These are phyloP conservation scores for Crotalus tigris DNA, from an alignment of 2,113 vertebrate species.

Conservation along the genomic window DNA sequence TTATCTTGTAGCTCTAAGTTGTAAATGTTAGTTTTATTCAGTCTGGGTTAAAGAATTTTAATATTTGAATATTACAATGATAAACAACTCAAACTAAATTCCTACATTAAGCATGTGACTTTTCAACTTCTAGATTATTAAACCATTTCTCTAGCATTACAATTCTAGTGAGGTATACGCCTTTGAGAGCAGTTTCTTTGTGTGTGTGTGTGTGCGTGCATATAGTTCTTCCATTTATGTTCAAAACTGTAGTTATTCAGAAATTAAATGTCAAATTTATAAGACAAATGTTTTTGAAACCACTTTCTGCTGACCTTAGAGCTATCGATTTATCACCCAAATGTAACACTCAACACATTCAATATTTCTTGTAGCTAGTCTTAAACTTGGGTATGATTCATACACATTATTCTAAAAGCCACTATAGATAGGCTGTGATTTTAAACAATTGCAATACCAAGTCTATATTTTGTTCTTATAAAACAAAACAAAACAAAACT, in stretches of 20 bases:
- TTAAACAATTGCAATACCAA: conserved; percentile 10
- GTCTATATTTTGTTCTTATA: neutral
- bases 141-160: conserved; percentile 46
- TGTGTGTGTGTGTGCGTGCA: neutral
- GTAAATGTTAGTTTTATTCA: neutral
- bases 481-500: conserved; percentile 4
- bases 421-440: neutral
- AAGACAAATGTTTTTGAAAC: conserved; percentile 41
- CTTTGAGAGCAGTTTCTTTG: conserved; percentile 30
- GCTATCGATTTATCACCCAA: conserved; percentile 25
- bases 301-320: conserved; percentile 39
- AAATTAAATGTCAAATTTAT: conserved; percentile 32
- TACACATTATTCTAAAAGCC: conserved; percentile 14
- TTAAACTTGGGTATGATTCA: conserved; percentile 6
- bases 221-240: conserved; percentile 45
- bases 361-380: conserved; percentile 22
- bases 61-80: neutral
- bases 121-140: conserved; percentile 40
- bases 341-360: conserved; percentile 21
- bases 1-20: neutral
- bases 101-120: conserved; percentile 35
- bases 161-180: conserved; percentile 60
- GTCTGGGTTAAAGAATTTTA: neutral
- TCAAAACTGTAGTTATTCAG: conserved; percentile 49
- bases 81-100: neutral